Evolutionary conservation across 2,888 invertebrate species (phyloP).

Genomic region (Plutella xylostella): DNA sequence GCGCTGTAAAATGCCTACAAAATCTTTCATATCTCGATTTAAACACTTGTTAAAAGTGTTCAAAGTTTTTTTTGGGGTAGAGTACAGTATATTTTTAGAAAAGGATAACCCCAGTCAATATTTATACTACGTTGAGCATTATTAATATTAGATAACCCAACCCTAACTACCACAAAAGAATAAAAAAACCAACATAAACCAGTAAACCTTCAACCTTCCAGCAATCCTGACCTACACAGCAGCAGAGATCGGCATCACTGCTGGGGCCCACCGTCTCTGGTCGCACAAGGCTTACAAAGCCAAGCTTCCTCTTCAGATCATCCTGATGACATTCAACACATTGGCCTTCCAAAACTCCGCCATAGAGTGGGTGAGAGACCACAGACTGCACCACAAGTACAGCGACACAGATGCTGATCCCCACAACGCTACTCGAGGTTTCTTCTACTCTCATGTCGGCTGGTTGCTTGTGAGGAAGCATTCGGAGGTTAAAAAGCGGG

Average conservation of each 20-base stretch:
- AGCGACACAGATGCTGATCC: slow-evolving; percentile 82
- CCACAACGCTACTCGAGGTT: slow-evolving; percentile 79
- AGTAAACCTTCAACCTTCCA: no score
- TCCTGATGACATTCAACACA: slow-evolving; percentile 24
- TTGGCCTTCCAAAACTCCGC: slow-evolving; percentile 51
- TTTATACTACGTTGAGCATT: no score
- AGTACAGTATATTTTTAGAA: no score
- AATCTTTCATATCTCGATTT: no score
- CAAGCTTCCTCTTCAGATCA: slow-evolving; percentile 22
- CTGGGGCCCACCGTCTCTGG: slow-evolving; percentile 29
- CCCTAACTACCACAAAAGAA: no score
- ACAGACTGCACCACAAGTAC: slow-evolving; percentile 78
- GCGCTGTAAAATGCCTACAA: no score
- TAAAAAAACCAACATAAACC: no score
- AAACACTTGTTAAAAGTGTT: no score
- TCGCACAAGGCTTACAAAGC: slow-evolving; percentile 27
- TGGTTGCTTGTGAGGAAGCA: slow-evolving; percentile 83
- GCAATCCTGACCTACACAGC: neutral
- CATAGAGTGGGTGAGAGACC: slow-evolving; percentile 67
- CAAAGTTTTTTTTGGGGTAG: no score
- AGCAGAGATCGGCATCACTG: slow-evolving; percentile 21
- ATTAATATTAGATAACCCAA: no score
- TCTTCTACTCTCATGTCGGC: slow-evolving; percentile 85
- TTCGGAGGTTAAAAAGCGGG: slow-evolving; percentile 76
- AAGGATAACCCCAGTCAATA: no score